Base-by-base conservation (phyloP, 2,797 vertebrate species). In the Myotis pilosus region DNA sequence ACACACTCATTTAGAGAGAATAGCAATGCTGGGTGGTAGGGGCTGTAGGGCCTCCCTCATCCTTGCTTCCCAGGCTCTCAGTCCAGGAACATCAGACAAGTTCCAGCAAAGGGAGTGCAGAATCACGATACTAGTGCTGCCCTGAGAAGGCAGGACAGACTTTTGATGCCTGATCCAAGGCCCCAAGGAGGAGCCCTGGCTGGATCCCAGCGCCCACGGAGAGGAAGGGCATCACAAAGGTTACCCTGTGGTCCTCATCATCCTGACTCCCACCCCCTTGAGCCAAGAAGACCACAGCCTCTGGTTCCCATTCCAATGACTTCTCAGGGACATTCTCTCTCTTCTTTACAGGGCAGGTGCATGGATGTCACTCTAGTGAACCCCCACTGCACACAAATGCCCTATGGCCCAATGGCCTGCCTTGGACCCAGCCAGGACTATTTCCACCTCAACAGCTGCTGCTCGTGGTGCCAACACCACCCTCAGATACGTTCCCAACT, bases 291-390 rank as follows among this genome's bases (percentile, higher is more conserved):
- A n/a, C 13, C 28, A 3, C 16, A 74, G 57, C 3, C 38, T 47
- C 75, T 33, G n/a, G 1, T 60, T 38, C 19, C 62, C 28, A 19
- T 80, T 78, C 47, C 8, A 17, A 0, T 2, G 30, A 30, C 2
- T 16, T 78, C 36, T 66, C n/a, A n/a, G 33, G 72, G 33, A 83
- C 20, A 11, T 36, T n/a, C n/a, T 62, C 12, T 88, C 38, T 95
- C 82, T 75, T 66, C 93, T 88, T 78, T 87, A 44, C 97, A 99
- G 99, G 98, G 98, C 20, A 98, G 98, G 89, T 99, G 98, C 96
- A 98, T 57, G 30, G 69, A 1, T 22, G 19, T 69, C 30, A 7
- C 49, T 53, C 53, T 69, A 69, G 2, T 36, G 76, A 33, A 36
- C 9, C 51, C 30, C 22, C 16, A 33, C 7, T 69, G 30, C 1